Evolutionary conservation across 2,888 invertebrate species (phyloP), one percentile per base, ranked within the genome.

Genomic region (Tetheella fluctuosa): DNA sequence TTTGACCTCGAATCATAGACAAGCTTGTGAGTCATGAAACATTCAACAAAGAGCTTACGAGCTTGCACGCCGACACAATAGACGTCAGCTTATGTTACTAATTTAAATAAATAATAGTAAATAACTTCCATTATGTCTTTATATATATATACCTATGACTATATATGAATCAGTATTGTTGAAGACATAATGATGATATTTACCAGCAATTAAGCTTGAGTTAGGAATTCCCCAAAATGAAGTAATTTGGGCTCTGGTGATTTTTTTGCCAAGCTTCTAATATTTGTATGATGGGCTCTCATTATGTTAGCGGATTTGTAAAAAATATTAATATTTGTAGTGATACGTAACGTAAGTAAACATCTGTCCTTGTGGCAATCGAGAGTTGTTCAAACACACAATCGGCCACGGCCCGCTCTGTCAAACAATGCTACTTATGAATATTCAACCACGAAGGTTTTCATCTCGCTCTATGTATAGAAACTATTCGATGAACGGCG

Each of bases 1-100:
- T 88, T 83, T 83, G 84, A 84, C 87, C 88, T 78, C 80, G 73
- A 75, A 79, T 71, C 42, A 67, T 63, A 73, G 74, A 70, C 72
- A 67, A 74, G 66, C 67, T 69, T 69, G 73, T 85, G 83, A 86
- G 62, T 86, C 85, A 85, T 74, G 77, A 20, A 48, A 69, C 62
- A 59, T 62, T 60, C 64, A 70, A 77, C 75, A 74, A 73, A 72
- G 73, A 76, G 73, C 79, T 79, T 79, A 74, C 71, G 64, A 67
- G 64, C 61, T 64, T 60, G 66, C 62, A 57, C 60, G 62, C 23
- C 57, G 59, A 52, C 57, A 64, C 60, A 66, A 55, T 62, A 59
- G 54, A 15, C 17, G 37, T 12, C 12, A 57, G 37, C n/a, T 23
- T n/a, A 25, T 39, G 30, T 30, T 8, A 34, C 13, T 34, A 34